A percentile compares a stretch with the other conserved stretches of the same genome.
phyloP scores from a whole-genome alignment of 2,888 invertebrate genomes.

The Hoplodrina ambigua region DNA sequence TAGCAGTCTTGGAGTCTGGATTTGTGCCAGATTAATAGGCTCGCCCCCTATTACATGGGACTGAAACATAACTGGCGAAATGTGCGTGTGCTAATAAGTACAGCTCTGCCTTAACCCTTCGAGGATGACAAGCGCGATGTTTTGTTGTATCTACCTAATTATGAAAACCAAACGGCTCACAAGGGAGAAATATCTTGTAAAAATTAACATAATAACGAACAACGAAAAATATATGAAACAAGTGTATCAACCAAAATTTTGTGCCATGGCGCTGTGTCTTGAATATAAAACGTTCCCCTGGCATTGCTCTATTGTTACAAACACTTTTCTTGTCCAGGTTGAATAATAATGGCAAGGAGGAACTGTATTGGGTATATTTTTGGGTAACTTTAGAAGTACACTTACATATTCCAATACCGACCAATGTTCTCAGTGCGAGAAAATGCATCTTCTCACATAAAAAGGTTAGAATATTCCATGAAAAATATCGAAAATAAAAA shows the following conservation, averaged over 20 bases:
- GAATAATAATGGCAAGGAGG: constrained; percentile 4
- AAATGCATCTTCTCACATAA: neutral
- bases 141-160: neutral
- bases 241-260: neutral
- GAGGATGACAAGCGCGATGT: too few species aligned
- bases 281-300: constrained; percentile 30
- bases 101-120: too few species aligned
- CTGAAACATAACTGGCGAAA: too few species aligned
- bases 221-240: neutral
- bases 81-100: too few species aligned
- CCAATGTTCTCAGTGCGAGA: too few species aligned
- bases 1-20: too few species aligned
- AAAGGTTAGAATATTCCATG: neutral
- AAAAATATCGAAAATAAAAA: neutral
- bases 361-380: neutral
- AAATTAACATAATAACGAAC: constrained; percentile 1
- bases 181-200: neutral
- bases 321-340: neutral
- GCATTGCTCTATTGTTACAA: neutral
- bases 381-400: neutral
- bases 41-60: too few species aligned
- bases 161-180: neutral
- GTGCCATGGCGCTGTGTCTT: neutral
- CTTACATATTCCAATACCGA: too few species aligned
- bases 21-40: too few species aligned